Percentiles rank a stretch among this genome's conserved stretches.
These are phyloP conservation scores for Zhengitettix transpicula DNA, from an alignment of 2,888 invertebrate species.

Conservation along the genomic window DNA sequence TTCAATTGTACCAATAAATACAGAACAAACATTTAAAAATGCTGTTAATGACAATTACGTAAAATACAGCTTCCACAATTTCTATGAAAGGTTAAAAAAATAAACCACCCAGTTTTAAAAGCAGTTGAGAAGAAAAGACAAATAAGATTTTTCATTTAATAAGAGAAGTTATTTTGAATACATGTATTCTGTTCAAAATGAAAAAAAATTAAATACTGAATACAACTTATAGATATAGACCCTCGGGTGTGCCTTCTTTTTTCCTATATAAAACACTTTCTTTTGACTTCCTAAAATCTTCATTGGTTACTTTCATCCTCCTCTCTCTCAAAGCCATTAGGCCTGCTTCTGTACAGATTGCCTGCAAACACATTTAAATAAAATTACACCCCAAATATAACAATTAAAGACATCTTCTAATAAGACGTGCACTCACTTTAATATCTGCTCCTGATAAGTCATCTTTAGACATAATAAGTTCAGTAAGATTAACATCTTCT, in stretches of 20 bases:
- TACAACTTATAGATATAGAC: slow-evolving; percentile 72
- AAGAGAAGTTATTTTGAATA: background rate
- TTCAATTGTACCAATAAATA: too few relatives aligned
- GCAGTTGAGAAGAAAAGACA: too few relatives aligned
- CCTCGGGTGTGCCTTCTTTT: slow-evolving; percentile 98
- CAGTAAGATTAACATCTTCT: slow-evolving; percentile 90
- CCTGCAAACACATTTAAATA: slow-evolving; percentile 34
- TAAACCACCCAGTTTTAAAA: too few relatives aligned
- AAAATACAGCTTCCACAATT: too few relatives aligned
- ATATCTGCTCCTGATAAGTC: slow-evolving; percentile 96
- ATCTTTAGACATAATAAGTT: slow-evolving; percentile 98
- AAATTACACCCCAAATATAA: background rate
- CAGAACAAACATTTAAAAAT: too few relatives aligned
- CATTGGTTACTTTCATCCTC: slow-evolving; percentile 98
- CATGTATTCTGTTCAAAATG: background rate
- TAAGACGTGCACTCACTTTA: slow-evolving; percentile 37
- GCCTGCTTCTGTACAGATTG: slow-evolving; percentile 99
- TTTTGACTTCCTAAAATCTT: slow-evolving; percentile 98
- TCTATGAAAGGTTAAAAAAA: too few relatives aligned
- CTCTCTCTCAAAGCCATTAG: slow-evolving; percentile 93
- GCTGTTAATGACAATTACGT: too few relatives aligned
- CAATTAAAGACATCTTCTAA: slow-evolving; percentile 3
- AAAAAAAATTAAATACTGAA: background rate
- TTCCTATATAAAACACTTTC: slow-evolving; percentile 97
- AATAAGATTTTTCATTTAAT: too few relatives aligned